These are phyloP conservation scores for Spea multiplicata DNA, from an alignment of 2,113 vertebrate species.

Conservation along the genomic window DNA sequence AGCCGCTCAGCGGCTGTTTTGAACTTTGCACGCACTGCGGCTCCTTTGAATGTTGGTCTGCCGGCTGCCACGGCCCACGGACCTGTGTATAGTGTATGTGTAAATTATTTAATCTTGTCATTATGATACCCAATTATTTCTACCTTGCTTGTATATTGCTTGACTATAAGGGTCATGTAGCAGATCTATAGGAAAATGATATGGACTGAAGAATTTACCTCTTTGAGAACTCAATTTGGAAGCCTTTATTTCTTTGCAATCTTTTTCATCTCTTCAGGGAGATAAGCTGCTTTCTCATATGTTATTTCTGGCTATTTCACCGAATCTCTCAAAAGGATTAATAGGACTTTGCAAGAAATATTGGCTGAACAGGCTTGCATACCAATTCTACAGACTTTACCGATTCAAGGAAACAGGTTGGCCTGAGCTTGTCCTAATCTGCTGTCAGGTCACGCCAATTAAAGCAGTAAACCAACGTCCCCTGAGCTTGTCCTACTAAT, in stretches of 20 bases:
- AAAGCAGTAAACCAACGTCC: too few relatives aligned
- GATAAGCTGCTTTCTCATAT: conserved; percentile 32
- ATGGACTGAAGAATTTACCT: not conserved
- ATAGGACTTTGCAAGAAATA: conserved; percentile 38
- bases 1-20: too few relatives aligned
- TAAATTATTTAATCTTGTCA: too few relatives aligned
- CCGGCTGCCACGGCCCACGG: too few relatives aligned
- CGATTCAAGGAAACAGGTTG: not conserved
- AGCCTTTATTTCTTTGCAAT: conserved; percentile 37
- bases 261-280: conserved; percentile 31
- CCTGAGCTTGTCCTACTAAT: too few relatives aligned
- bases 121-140: too few relatives aligned
- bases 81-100: too few relatives aligned
- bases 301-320: conserved; percentile 27
- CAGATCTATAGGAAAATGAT: too few relatives aligned
- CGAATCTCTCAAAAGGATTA: conserved; percentile 30
- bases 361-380: conserved; percentile 25
- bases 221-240: conserved; percentile 35
- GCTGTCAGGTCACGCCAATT: not conserved
- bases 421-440: not conserved
- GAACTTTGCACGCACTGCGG: too few relatives aligned
- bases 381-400: conserved; percentile 1
- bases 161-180: too few relatives aligned
- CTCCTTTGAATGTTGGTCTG: too few relatives aligned
- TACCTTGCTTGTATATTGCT: too few relatives aligned